These are phyloP conservation scores for Cephalopterus ornatus DNA, from an alignment of 2,113 vertebrate genomes.

Conservation along the genomic window DNA sequence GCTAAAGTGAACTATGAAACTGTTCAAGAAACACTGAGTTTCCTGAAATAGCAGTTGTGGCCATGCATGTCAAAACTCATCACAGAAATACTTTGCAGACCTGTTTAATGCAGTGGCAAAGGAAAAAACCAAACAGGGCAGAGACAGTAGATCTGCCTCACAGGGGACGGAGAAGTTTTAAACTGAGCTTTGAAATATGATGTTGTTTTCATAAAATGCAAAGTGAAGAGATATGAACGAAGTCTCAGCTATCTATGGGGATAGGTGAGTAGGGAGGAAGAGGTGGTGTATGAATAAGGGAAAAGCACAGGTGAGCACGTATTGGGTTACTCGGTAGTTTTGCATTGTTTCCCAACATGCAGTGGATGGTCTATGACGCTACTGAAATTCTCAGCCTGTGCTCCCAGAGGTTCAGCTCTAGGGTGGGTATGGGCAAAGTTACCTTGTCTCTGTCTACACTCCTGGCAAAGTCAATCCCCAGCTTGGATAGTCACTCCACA, in stretches of 20 bases:
- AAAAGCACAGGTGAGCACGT: not conserved
- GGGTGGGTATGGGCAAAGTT: not conserved
- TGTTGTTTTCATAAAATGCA: conserved; percentile 15
- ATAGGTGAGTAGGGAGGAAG: not conserved
- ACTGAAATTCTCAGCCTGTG: not conserved
- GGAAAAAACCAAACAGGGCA: not conserved
- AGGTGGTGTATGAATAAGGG: not conserved
- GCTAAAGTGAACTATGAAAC: not conserved
- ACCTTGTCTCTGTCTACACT: not conserved
- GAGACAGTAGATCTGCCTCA: not conserved
- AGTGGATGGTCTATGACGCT: not conserved
- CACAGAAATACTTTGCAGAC: not conserved
- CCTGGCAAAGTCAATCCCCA: not conserved
- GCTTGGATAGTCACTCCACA: not conserved
- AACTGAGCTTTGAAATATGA: not conserved
- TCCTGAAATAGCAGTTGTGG: not conserved
- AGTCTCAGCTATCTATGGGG: not conserved
- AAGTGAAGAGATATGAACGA: not conserved
- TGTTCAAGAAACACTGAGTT: not conserved
- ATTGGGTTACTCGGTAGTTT: not conserved
- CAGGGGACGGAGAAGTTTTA: not conserved
- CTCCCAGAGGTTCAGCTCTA: not conserved
- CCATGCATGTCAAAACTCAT: not conserved
- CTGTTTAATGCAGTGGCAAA: not conserved
- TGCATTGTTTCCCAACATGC: not conserved